Evolutionary conservation across 2,797 vertebrate genomes (phyloP).

Genomic region (Oryzias sinensis): DNA sequence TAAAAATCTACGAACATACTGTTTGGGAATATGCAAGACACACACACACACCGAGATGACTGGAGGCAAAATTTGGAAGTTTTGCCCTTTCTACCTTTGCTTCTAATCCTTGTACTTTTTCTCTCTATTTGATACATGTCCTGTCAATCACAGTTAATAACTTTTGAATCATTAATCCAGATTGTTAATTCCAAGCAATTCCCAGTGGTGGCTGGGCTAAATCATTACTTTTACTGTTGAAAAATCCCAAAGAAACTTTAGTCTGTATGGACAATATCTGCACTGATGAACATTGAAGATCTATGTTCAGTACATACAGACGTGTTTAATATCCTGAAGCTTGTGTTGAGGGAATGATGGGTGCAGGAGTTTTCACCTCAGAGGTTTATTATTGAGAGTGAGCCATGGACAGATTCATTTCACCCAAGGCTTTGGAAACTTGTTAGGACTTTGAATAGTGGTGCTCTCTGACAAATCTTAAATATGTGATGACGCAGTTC

Average conservation of each 20-base stretch:
- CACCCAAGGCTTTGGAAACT: too few species aligned
- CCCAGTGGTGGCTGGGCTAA: neutral
- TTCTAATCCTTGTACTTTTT: conserved; percentile 31
- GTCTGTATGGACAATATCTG: neutral
- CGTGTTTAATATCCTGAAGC: too few species aligned
- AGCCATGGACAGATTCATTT: conserved; percentile 19
- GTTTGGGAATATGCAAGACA: conserved; percentile 19
- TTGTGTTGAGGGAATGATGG: conserved; percentile 18
- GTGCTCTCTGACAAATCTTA: neutral
- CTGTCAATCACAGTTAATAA: conserved; percentile 29
- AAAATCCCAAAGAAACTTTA: neutral
- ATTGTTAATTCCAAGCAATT: conserved; percentile 17
- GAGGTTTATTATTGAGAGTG: conserved; percentile 11
- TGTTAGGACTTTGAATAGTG: neutral
- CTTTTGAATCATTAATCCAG: conserved; percentile 1
- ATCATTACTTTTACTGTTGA: conserved; percentile 19
- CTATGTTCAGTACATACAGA: neutral
- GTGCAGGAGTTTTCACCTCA: conserved; percentile 7
- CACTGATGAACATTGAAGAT: conserved; percentile 7
- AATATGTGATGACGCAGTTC: neutral
- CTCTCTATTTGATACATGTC: conserved; percentile 23
- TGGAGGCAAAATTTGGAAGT: conserved; percentile 26
- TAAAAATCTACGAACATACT: conserved; percentile 23
- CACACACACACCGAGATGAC: conserved; percentile 29
- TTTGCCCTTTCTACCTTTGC: conserved; percentile 13